Evolutionary conservation across 2,113 vertebrate species (phyloP).

Genomic region (Catharus minimus): DNA sequence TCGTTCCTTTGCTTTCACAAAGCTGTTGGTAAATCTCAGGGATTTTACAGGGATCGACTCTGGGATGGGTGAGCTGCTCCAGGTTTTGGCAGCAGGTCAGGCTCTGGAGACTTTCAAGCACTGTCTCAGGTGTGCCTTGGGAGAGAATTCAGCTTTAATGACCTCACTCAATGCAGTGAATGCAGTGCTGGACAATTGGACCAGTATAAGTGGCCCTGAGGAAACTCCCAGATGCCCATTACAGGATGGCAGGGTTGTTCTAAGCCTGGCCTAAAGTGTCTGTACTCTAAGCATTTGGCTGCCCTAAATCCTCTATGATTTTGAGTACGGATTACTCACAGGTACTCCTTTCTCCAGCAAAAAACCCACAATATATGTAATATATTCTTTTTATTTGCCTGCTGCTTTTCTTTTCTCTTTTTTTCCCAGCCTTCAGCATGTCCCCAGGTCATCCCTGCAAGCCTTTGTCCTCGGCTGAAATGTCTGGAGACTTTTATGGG

Average conservation of each 20-base stretch:
- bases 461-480: conserved; percentile 36
- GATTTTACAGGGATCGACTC: not conserved
- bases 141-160: not conserved
- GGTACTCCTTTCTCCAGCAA: not conserved
- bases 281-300: not conserved
- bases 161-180: not conserved
- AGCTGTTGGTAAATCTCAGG: not conserved
- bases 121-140: not conserved
- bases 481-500: conserved; percentile 46
- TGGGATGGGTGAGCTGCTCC: not conserved
- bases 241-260: not conserved
- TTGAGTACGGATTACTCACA: not conserved
- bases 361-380: not conserved
- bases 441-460: conserved; percentile 41
- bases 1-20: not conserved
- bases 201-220: not conserved
- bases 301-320: not conserved
- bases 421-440: conserved; percentile 16
- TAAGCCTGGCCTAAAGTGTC: not conserved
- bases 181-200: not conserved
- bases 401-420: not conserved
- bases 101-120: not conserved
- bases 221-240: not conserved
- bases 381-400: conserved; percentile 13
- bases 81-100: not conserved